Conservation (phyloP, 2,888 invertebrate species). For the Ennomos erosarius region DNA sequence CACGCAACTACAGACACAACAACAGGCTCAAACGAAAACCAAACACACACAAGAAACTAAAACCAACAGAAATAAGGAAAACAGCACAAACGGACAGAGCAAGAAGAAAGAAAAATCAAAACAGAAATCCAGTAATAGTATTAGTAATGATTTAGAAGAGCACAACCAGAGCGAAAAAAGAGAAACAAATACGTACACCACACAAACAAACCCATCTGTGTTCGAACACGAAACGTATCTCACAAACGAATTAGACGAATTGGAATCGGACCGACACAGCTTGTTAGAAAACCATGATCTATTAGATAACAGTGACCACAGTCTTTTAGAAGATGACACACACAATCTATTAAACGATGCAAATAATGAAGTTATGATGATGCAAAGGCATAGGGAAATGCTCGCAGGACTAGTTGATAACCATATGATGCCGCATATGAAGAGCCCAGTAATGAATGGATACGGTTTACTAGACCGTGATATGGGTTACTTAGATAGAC, state of each 20-base stretch:
- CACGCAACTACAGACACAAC: slow-evolving; percentile 62
- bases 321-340: slow-evolving; percentile 73
- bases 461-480: slow-evolving; percentile 75
- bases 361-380: slow-evolving; percentile 68
- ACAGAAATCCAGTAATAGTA: slow-evolving; percentile 81
- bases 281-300: slow-evolving; percentile 78
- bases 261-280: slow-evolving; percentile 81
- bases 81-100: slow-evolving; percentile 76
- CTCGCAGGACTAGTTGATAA: slow-evolving; percentile 72
- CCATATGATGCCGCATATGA: slow-evolving; percentile 67
- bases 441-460: slow-evolving; percentile 69
- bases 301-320: slow-evolving; percentile 78
- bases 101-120: slow-evolving; percentile 83
- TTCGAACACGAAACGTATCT: slow-evolving; percentile 73
- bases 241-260: slow-evolving; percentile 74
- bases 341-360: slow-evolving; percentile 73
- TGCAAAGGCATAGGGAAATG: slow-evolving; percentile 77
- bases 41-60: slow-evolving; percentile 77
- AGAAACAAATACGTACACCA: slow-evolving; percentile 33
- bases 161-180: slow-evolving; percentile 37
- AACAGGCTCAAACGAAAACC: slow-evolving; percentile 78
- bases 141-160: slow-evolving; percentile 60
- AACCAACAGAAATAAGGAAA: slow-evolving; percentile 73
- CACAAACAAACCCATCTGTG: slow-evolving; percentile 56
- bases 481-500: slow-evolving; percentile 73